These are phyloP conservation scores for Myoxocephalus aenaeus DNA, from an alignment of 2,797 vertebrate species.

Conservation along the genomic window DNA sequence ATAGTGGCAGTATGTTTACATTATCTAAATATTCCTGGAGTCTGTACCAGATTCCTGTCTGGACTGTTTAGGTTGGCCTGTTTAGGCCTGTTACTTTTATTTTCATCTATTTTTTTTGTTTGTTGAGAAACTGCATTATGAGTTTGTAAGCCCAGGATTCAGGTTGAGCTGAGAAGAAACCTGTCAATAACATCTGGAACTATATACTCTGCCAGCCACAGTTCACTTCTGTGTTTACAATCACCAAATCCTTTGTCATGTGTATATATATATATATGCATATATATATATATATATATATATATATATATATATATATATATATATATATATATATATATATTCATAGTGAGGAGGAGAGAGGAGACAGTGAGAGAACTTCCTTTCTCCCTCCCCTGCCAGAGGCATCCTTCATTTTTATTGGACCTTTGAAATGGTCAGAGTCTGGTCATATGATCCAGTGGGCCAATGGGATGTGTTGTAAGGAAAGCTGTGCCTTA, in stretches of 20 bases:
- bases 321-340: background rate
- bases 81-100: background rate
- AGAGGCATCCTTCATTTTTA: constrained; percentile 66
- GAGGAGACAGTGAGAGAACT: constrained; percentile 44
- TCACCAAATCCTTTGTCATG: constrained; percentile 46
- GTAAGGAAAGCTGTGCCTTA: constrained; percentile 55
- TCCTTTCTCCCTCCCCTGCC: constrained; percentile 63
- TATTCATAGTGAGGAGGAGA: constrained; percentile 37
- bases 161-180: constrained; percentile 8
- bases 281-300: too few species aligned
- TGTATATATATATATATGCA: constrained; percentile 5
- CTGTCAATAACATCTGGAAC: constrained; percentile 43
- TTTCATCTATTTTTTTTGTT: background rate
- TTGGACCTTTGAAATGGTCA: constrained; percentile 82
- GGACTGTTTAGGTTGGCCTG: constrained; percentile 32
- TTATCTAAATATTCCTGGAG: constrained; percentile 52
- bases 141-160: constrained; percentile 9
- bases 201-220: constrained; percentile 5
- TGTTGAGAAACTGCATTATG: background rate
- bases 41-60: constrained; percentile 47
- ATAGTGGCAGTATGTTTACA: constrained; percentile 63
- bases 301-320: too few species aligned
- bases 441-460: constrained; percentile 81
- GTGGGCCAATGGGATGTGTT: constrained; percentile 71
- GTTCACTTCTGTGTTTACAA: constrained; percentile 50